These are phyloP conservation scores for Nebria salina DNA, from an alignment of 2,888 invertebrate genomes.

Conservation along the genomic window DNA sequence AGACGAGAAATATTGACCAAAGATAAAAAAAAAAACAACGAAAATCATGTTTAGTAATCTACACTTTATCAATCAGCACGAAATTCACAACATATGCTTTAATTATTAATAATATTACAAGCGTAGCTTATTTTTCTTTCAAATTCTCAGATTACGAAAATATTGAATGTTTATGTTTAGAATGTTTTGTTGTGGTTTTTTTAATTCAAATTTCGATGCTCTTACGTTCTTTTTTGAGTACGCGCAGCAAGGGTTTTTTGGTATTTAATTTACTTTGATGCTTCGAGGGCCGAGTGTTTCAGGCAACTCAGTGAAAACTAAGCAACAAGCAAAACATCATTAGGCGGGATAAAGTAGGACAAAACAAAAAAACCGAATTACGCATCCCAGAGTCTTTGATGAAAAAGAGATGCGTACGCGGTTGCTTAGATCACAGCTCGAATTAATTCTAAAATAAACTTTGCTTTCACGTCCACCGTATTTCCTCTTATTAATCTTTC, in stretches of 20 bases:
- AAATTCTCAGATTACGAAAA: background rate
- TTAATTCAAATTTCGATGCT: background rate
- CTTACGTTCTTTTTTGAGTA: background rate
- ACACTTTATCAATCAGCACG: background rate
- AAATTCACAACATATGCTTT: background rate
- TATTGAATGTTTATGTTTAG: background rate
- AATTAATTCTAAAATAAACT: conserved; percentile 44
- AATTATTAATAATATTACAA: background rate
- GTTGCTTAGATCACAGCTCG: conserved; percentile 23
- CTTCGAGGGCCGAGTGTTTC: conserved; percentile 13
- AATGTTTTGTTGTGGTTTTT: background rate
- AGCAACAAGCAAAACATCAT: background rate
- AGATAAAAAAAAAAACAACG: background rate
- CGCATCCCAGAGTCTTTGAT: conserved; percentile 24
- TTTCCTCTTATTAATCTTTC: conserved; percentile 17
- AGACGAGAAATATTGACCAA: conserved; percentile 6
- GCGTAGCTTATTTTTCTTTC: background rate
- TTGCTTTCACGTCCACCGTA: conserved; percentile 31
- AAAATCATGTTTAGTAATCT: background rate
- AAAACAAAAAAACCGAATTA: conserved; percentile 11
- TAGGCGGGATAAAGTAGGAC: conserved; percentile 2
- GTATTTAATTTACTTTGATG: conserved; percentile 1
- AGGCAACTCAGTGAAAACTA: background rate
- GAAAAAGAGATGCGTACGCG: conserved; percentile 23
- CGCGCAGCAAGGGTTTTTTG: background rate